Evolutionary conservation across 2,888 invertebrate genomes (phyloP), one percentile per base, ranked within the genome.

Genomic region (Drosophila eohydei): DNA sequence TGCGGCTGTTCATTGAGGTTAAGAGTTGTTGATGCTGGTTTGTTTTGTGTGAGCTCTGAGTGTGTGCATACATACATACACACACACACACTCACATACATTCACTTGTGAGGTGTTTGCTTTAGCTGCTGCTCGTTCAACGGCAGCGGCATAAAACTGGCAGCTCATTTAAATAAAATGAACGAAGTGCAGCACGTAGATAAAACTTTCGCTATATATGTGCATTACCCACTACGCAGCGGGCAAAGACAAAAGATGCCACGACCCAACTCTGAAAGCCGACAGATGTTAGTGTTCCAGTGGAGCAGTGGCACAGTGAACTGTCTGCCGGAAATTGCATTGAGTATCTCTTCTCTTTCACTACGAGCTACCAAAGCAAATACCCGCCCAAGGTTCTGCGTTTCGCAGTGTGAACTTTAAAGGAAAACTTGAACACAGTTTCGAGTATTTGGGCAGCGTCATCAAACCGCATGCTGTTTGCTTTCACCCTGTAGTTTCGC

Each of bases 1-100:
- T 71, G 74, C 64, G 64, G 55, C 64, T 57, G 50, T 78, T 79
- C 89, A 86, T 90, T 83, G 89, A 77, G 86, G 86, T 90, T 86
- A 90, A 86, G 86, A 83, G 87, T 76, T 71, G 74, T 68, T 69
- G 62, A 51, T 71, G 83, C 69, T 61, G 69, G 71, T 64, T 75
- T 72, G 44, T 64, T 71, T 74, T 69, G 68, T 75, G 58, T 63
- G 71, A 55, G 50, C 60, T 9, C 38, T 46, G 43, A 57, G 56
- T 70, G 62, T 43, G 34, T 6, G n/a, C 38, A 48, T 8, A 9
- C 11, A 50, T 6, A 16, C 2, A 21, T 21, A 12, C 7, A 14
- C 11, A 50, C 3, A 16, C 2, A 21, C 12, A 12, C 7, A 14
- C 2, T n/a, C n/a, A 51, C 8, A n/a, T n/a, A 28, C 11, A 51